Percentiles rank a stretch among this genome's conserved stretches.
These are phyloP conservation scores for Hypsibius dujardini DNA, from an alignment of 1,140 invertebrate genomes.

Conservation along the genomic window DNA sequence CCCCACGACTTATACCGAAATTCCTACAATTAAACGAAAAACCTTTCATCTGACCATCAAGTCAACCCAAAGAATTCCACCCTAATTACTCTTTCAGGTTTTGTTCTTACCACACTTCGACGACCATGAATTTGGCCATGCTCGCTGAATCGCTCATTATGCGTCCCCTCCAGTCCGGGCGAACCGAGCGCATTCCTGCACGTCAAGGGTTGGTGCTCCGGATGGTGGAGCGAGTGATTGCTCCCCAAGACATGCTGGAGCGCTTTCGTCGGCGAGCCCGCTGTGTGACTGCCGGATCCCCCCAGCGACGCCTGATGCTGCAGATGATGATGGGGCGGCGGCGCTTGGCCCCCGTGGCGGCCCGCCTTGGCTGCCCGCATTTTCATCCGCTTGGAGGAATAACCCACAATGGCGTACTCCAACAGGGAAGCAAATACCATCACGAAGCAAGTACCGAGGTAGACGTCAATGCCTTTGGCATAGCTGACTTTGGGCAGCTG, in stretches of 20 bases:
- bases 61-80: too few relatives aligned
- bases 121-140: neutral
- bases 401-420: constrained; percentile 80
- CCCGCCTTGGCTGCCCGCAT: constrained; percentile 42
- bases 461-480: constrained; percentile 95
- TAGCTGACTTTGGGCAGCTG: constrained; percentile 94
- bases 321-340: neutral
- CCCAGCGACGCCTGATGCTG: neutral
- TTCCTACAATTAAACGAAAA: constrained; percentile 1
- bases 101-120: neutral
- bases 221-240: constrained; percentile 11
- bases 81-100: too few relatives aligned
- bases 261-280: neutral
- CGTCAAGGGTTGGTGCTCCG: constrained; percentile 4
- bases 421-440: constrained; percentile 31
- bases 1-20: constrained; percentile 15
- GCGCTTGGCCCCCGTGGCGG: neutral
- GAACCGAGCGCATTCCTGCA: neutral
- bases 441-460: constrained; percentile 93
- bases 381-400: constrained; percentile 83
- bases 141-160: neutral
- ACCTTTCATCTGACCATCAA: neutral
- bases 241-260: constrained; percentile 1
- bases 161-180: neutral
- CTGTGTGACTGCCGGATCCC: neutral